Evolutionary conservation across 2,888 invertebrate genomes (phyloP).

Genomic region (Argynnis bischoffii): DNA sequence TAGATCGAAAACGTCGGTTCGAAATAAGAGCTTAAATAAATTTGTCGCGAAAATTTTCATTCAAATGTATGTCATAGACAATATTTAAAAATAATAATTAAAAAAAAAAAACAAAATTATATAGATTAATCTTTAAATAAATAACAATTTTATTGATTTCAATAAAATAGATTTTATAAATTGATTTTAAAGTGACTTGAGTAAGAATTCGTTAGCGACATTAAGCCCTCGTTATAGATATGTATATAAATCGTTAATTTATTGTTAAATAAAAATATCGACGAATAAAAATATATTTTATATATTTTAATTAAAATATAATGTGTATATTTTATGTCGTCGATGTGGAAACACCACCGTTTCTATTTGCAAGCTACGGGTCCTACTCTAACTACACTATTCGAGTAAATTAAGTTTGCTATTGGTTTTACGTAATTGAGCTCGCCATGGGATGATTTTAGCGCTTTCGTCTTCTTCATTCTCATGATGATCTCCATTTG

Average conservation of each 20-base stretch:
- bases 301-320: conserved; percentile 18
- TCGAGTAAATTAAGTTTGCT: conserved; percentile 93
- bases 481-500: conserved; percentile 73
- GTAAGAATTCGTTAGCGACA: background rate
- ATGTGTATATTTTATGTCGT: conserved; percentile 53
- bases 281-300: conserved; percentile 33
- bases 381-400: conserved; percentile 48
- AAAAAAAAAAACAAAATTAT: background rate
- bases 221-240: conserved; percentile 5
- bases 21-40: conserved; percentile 25
- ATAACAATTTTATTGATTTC: background rate
- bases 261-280: conserved; percentile 16
- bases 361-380: conserved; percentile 38
- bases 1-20: conserved; percentile 32
- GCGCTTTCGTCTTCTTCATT: conserved; percentile 83
- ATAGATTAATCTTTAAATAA: conserved; percentile 15
- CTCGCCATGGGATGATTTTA: conserved; percentile 94
- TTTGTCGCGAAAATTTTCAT: conserved; percentile 10
- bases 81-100: conserved; percentile 18
- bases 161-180: background rate
- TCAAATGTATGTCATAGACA: background rate
- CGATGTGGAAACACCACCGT: conserved; percentile 3
- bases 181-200: no score
- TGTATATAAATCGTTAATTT: conserved; percentile 12
- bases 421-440: conserved; percentile 93